Percentiles rank a stretch among this genome's conserved stretches.
Conservation (phyloP, 2,113 vertebrate species). For the Ramphastos sulfuratus region DNA sequence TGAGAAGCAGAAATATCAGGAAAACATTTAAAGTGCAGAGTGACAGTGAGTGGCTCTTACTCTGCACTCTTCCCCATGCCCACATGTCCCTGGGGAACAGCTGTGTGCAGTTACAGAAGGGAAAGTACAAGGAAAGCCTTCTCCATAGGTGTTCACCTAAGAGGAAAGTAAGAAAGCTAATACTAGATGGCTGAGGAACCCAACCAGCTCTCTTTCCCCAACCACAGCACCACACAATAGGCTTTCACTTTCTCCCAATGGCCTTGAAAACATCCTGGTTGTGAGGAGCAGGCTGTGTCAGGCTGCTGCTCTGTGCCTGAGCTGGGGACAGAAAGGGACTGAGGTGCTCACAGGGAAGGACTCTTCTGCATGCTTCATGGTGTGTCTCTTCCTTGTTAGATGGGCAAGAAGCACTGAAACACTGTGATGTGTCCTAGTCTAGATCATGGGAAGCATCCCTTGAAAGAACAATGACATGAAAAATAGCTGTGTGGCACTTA, state of each 20-base stretch:
- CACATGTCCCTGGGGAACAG: neutral
- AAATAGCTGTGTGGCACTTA: neutral
- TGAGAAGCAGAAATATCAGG: neutral
- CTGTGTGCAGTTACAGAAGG: neutral
- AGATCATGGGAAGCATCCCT: neutral
- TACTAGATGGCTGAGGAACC: neutral
- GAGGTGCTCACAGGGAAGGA: neutral
- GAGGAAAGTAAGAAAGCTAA: neutral
- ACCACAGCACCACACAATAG: neutral
- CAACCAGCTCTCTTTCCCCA: neutral
- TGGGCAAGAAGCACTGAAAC: neutral
- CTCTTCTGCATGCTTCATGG: neutral
- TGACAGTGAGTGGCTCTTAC: neutral
- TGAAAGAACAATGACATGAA: neutral
- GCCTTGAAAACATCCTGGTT: neutral
- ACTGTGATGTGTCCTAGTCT: rapidly evolving
- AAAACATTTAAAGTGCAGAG: neutral
- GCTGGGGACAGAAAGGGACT: neutral
- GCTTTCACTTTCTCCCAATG: conserved; percentile 33
- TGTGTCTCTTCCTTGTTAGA: neutral
- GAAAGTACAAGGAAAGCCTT: neutral
- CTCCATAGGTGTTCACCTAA: neutral
- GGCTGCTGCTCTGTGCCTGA: neutral
- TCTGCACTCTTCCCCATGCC: neutral
- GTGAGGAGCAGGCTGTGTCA: neutral